These are phyloP conservation scores for Sebastes cheni DNA, from an alignment of 2,797 vertebrate genomes.

Conservation along the genomic window DNA sequence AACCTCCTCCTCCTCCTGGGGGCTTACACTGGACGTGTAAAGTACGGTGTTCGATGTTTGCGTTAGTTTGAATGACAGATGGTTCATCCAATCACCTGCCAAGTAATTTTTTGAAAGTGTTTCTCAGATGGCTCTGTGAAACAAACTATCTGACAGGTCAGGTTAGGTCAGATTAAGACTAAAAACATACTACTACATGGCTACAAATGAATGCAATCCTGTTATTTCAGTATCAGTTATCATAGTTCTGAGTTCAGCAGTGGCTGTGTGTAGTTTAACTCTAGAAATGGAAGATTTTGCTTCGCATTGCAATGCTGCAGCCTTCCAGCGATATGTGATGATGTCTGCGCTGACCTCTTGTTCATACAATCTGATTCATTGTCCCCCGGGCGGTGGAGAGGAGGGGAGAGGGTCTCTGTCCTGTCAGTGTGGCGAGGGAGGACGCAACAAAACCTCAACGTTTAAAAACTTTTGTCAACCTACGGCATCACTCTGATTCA, in stretches of 20 bases:
- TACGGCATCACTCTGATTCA: background rate
- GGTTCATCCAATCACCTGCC: too few relatives aligned
- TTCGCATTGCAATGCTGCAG: background rate
- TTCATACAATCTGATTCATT: conserved; percentile 47
- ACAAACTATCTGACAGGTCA: too few relatives aligned
- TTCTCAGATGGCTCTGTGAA: too few relatives aligned
- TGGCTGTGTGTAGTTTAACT: background rate
- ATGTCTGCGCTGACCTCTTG: conserved; percentile 69
- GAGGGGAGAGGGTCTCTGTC: conserved; percentile 20
- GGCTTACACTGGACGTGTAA: too few relatives aligned
- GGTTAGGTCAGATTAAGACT: background rate
- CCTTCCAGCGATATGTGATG: conserved; percentile 47
- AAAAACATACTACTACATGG: background rate
- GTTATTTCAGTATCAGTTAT: background rate
- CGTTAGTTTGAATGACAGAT: too few relatives aligned
- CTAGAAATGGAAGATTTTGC: background rate
- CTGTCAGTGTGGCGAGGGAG: background rate
- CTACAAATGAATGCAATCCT: background rate
- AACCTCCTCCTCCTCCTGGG: too few relatives aligned
- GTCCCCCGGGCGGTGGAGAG: conserved; percentile 45
- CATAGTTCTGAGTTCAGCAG: background rate
- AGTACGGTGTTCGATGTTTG: too few relatives aligned
- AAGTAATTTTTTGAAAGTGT: too few relatives aligned
- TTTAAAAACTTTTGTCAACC: conserved; percentile 18
- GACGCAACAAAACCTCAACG: conserved; percentile 25